Base-by-base conservation (phyloP, 2,113 vertebrate species). In the Patagioenas fasciata region DNA sequence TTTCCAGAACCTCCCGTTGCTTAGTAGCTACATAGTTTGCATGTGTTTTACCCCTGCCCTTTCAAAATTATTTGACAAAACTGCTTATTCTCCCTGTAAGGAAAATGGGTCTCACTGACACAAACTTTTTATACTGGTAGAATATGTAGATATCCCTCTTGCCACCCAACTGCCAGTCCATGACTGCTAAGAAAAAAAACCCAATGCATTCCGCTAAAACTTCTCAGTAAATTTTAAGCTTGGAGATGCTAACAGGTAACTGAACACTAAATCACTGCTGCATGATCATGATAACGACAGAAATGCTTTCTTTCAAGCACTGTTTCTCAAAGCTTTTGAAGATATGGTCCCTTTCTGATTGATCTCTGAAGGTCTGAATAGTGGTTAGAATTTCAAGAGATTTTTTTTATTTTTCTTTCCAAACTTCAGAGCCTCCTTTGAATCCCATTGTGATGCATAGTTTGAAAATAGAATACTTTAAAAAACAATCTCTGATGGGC, bases 11-110 rank as follows among this genome's bases (percentile, higher is more conserved):
- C 5, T 89, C 40, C 50, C 11, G 10, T 88, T 97, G 79, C 89
- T 91, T 92, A 91, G 95, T 77, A 97, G 79, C 89, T 64, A 71
- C 34, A 60, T 15, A 58, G 42, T 86, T 88, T 90, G 51, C 34
- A 78, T 93, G 60, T 93, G 71, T 51, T 89, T 69, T 57, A 74
- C 17, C 81, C 24, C 48, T 81, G 62, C 57, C 44, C 38, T 95
- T 71, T 64, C 19, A 57, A 53, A 91, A 40, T 57, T 71, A 48
- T 32, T 92, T 87, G 70, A 81, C 65, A 75, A 84, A 92, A 20
- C 44, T 84, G 12, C 80, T 78, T 73, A 50, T 54, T 71, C 42
- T 91, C 34, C 42, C 16, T 8, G 4, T 25, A 38, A 19, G 56
- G 38, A 38, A 88, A 83, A 78, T 26, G 6, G 25, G 13, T 70